A percentile compares a stretch with the other conserved stretches of the same genome.
Evolutionary conservation across 2,797 vertebrate species (phyloP).

Genomic region (Morus bassanus): DNA sequence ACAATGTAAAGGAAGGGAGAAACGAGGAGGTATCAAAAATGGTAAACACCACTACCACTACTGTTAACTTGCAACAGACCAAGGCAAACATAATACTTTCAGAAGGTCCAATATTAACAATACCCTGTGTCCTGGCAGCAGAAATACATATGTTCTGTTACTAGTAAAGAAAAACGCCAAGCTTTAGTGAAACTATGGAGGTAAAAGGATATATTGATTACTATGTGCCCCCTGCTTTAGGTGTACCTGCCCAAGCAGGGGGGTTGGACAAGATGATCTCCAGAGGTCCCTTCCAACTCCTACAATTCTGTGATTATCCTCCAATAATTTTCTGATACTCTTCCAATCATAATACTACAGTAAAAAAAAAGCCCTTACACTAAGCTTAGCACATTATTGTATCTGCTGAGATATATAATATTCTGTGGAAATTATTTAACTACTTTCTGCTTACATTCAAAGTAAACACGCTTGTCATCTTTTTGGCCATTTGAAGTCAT

Average conservation of each 20-base stretch:
- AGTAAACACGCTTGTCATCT: not conserved
- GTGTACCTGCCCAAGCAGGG: no score
- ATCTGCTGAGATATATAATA: not conserved
- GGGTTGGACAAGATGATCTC: no score
- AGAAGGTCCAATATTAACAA: not conserved
- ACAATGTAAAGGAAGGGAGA: not conserved
- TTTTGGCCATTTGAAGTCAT: not conserved
- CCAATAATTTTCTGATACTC: not conserved
- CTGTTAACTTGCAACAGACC: not conserved
- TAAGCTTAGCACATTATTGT: not conserved
- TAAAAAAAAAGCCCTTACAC: not conserved
- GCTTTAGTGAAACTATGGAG: not conserved
- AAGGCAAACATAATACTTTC: not conserved
- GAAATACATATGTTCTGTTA: not conserved
- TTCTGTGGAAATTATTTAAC: not conserved
- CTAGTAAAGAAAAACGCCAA: not conserved
- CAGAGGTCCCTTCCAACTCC: no score
- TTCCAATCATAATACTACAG: not conserved
- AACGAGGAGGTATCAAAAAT: not conserved
- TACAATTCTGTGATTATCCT: no score
- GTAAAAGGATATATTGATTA: not conserved
- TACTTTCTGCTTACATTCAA: not conserved
- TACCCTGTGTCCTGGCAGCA: not conserved
- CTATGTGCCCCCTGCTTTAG: no score
- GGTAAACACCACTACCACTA: not conserved